Percentiles rank a stretch among this genome's conserved stretches.
Evolutionary conservation across 2,888 invertebrate species (phyloP).

Genomic region (Steinernema carpocapsae): DNA sequence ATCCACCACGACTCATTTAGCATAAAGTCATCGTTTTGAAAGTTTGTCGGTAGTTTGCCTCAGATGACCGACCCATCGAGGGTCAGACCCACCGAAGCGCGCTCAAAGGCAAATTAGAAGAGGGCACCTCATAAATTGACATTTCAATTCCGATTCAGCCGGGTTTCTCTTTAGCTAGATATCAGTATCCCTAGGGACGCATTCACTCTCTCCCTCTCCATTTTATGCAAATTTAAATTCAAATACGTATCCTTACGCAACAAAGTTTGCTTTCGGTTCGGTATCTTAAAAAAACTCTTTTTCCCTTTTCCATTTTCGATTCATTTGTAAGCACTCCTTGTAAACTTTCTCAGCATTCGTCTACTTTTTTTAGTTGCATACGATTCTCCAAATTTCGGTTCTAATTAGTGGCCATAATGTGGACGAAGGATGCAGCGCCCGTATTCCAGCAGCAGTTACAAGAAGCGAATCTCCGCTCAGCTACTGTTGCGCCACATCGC

Average conservation of each 20-base stretch:
- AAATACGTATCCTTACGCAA: not conserved
- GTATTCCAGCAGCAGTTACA: conserved; percentile 6
- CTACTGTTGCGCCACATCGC: conserved; percentile 23
- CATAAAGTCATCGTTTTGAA: conserved; percentile 17
- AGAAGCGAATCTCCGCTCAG: conserved; percentile 6
- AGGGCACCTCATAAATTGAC: not conserved
- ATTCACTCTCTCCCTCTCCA: not conserved
- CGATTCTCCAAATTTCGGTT: not conserved
- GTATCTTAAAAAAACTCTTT: too few relatives aligned
- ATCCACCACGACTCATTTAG: conserved; percentile 27
- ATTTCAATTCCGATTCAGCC: conserved; percentile 13
- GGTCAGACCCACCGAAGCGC: too few relatives aligned
- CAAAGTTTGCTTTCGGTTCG: not conserved
- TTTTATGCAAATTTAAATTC: conserved; percentile 28
- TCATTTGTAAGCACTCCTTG: too few relatives aligned
- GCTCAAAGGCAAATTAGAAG: too few relatives aligned
- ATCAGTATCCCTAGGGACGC: not conserved
- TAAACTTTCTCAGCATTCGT: too few relatives aligned
- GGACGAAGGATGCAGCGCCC: not conserved
- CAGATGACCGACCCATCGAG: too few relatives aligned
- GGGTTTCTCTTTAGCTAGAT: not conserved
- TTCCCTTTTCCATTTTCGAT: not conserved
- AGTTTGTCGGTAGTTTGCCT: too few relatives aligned
- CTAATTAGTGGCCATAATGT: not conserved
- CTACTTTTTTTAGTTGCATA: not conserved